Evolutionary conservation across 1,140 invertebrate genomes (phyloP).

Genomic region (Pogonus chalceus): DNA sequence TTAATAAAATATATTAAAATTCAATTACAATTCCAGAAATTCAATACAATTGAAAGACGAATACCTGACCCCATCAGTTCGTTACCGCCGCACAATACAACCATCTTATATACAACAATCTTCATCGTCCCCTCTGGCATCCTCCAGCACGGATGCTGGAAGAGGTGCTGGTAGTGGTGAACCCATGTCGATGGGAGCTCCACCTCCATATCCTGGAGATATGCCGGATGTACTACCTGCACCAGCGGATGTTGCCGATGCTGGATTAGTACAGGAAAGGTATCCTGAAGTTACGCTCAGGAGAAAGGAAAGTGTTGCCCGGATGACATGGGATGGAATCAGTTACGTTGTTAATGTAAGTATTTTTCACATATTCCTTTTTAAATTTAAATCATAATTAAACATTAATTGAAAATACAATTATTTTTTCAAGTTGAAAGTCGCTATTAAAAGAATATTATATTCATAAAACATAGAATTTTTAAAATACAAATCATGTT

Average conservation of each 20-base stretch:
- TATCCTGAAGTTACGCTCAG: slow-evolving; percentile 20
- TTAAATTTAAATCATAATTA: slow-evolving; percentile 17
- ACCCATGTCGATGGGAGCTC: slow-evolving; percentile 22
- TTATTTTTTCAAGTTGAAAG: not conserved
- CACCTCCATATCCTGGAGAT: slow-evolving; percentile 12
- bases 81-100: slow-evolving; percentile 10
- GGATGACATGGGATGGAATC: slow-evolving; percentile 46
- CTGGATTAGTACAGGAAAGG: slow-evolving; percentile 29
- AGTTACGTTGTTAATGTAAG: slow-evolving; percentile 59
- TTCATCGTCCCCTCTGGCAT: slow-evolving; percentile 20
- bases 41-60: slow-evolving; percentile 33
- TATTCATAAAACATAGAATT: too few species aligned
- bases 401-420: not conserved
- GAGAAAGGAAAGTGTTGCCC: slow-evolving; percentile 46
- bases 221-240: slow-evolving; percentile 31
- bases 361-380: slow-evolving; percentile 24
- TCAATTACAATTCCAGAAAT: too few species aligned
- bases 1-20: too few species aligned
- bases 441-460: too few species aligned
- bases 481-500: too few species aligned
- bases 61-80: slow-evolving; percentile 17
- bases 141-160: slow-evolving; percentile 5
- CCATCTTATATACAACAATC: too few species aligned
- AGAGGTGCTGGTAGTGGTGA: slow-evolving; percentile 7
- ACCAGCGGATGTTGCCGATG: slow-evolving; percentile 28